These are phyloP conservation scores for Noctilio leporinus DNA, from an alignment of 2,113 vertebrate species.

Conservation along the genomic window DNA sequence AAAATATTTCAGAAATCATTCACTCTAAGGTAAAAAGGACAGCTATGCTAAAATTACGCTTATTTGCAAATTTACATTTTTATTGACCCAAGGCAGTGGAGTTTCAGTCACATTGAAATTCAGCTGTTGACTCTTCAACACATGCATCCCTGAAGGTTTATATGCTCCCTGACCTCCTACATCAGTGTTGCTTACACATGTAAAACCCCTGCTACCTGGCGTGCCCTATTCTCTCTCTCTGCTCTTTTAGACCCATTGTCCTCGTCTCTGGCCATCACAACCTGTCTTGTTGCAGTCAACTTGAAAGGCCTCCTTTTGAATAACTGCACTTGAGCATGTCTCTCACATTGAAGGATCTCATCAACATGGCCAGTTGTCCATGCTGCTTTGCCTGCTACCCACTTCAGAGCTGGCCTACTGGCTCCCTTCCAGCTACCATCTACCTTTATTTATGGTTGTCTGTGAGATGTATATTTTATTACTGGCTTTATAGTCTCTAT, in stretches of 20 bases:
- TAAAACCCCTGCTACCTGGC: accelerated
- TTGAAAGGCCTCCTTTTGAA: not conserved
- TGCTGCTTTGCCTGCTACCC: not conserved
- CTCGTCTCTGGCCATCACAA: not conserved
- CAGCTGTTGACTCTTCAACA: not conserved
- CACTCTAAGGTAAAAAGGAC: not conserved
- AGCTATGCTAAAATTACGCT: not conserved
- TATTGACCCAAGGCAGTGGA: not conserved
- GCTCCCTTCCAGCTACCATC: not conserved
- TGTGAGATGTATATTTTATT: not conserved
- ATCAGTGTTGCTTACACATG: not conserved
- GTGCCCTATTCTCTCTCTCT: not conserved
- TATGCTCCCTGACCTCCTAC: accelerated
- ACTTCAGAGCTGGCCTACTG: not conserved
- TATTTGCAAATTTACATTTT: not conserved
- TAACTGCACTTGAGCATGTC: not conserved
- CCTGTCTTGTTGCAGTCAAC: not conserved
- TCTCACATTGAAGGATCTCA: not conserved
- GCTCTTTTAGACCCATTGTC: too few species aligned
- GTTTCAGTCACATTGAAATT: not conserved
- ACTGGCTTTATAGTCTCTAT: not conserved
- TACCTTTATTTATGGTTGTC: not conserved
- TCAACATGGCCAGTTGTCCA: too few species aligned
- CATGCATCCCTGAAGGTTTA: not conserved
- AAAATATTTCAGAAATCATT: not conserved